These are phyloP conservation scores for Amblyopsis hoosieri DNA, from an alignment of 2,797 vertebrate genomes.

Conservation along the genomic window DNA sequence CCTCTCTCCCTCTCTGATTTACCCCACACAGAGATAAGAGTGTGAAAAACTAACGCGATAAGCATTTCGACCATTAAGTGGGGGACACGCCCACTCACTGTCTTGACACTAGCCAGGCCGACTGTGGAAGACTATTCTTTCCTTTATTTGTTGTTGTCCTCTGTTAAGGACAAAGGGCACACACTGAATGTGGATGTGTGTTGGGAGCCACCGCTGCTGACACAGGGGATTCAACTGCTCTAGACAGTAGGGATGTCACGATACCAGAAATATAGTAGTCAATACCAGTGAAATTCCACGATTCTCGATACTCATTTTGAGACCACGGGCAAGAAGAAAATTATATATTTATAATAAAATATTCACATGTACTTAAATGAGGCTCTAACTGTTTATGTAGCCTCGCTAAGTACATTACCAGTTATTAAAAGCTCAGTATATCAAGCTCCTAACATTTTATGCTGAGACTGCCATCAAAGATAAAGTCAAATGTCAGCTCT, in stretches of 20 bases:
- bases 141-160: conserved; percentile 50
- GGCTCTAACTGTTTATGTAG: too few species aligned
- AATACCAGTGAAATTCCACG: too few species aligned
- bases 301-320: too few species aligned
- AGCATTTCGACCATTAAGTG: conserved; percentile 43
- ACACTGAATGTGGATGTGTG: conserved; percentile 60
- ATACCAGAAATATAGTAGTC: conserved; percentile 37
- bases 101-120: conserved; percentile 61
- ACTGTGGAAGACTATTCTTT: conserved; percentile 50
- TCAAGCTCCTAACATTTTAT: too few species aligned
- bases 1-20: conserved; percentile 36
- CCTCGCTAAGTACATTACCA: too few species aligned
- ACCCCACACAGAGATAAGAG: conserved; percentile 44
- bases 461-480: too few species aligned
- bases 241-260: conserved; percentile 14
- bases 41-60: conserved; percentile 54
- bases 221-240: too few species aligned
- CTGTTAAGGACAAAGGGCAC: conserved; percentile 59
- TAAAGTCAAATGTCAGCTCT: too few species aligned
- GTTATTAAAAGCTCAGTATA: too few species aligned
- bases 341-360: too few species aligned
- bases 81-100: conserved; percentile 49
- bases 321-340: too few species aligned
- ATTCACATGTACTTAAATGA: too few species aligned
- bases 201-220: conserved; percentile 40